phyloP scores from a whole-genome alignment of 2,113 vertebrate genomes.

The Elephantulus edwardii region DNA sequence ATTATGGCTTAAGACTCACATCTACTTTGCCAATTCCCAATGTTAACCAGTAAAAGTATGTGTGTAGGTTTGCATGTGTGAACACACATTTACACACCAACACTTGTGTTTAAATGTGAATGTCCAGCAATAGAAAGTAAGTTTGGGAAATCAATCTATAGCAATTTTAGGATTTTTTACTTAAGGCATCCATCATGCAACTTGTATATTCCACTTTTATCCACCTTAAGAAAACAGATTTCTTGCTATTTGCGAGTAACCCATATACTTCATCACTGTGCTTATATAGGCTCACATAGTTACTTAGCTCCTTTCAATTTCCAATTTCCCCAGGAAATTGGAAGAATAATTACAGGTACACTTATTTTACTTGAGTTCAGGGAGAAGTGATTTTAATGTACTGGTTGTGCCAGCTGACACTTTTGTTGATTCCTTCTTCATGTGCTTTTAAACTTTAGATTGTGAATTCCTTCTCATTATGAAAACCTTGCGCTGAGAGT shows the following conservation, averaged over 20 bases:
- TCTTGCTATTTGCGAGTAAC: conserved; percentile 17
- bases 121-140: neutral
- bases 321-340: neutral
- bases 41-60: neutral
- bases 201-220: conserved; percentile 7
- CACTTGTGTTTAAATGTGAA: conserved; percentile 22
- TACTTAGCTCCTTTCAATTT: conserved; percentile 5
- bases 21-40: conserved; percentile 1
- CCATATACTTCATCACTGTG: neutral
- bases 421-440: neutral
- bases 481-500: too few species aligned
- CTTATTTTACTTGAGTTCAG: too few species aligned
- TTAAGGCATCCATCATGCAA: neutral
- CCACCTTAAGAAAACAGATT: neutral
- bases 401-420: too few species aligned
- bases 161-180: neutral
- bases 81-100: neutral
- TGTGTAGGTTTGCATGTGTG: neutral
- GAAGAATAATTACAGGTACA: neutral
- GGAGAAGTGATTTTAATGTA: too few species aligned
- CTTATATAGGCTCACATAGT: neutral
- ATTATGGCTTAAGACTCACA: neutral
- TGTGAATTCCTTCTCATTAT: conserved; percentile 15
- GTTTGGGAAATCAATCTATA: conserved; percentile 18
- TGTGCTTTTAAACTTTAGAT: conserved; percentile 1